Evolutionary conservation across 2,797 vertebrate genomes (phyloP), one percentile per base, ranked within the genome.

Genomic region (Alca torda): DNA sequence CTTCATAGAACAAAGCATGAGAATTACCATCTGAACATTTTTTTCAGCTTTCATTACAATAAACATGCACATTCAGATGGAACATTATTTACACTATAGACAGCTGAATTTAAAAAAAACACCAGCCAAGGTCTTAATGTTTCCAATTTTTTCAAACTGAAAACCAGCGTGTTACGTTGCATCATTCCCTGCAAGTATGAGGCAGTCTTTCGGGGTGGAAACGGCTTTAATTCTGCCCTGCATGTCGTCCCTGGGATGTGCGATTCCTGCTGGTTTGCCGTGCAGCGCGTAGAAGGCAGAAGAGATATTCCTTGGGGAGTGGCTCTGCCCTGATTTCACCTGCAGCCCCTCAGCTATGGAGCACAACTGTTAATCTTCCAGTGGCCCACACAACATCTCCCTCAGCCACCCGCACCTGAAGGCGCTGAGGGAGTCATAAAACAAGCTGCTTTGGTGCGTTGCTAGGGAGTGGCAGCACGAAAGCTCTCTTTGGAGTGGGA

Each of bases 201-300:
- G 51, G 59, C 48, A 35, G 43, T 50, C 41, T 6, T 33, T 69
- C 56, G 24, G 68, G 46, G 53, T 86, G 84, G 61, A 56, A 81
- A 53, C 11, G 2, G 1, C 68, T 45, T 35, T 10, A 25, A 11
- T n/a, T 67, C 63, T 41, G 33, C 56, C 23, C 15, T 14, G 54
- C 28, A 5, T 1, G 1, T 4, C 18, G 7, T 37, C 54, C 51
- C 46, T 0, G 1, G 8, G 83, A 5, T 0, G 2, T 26, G 68
- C 8, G 5, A 33, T 33, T 51, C 23, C 69, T 15, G 53, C 43
- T 4, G 37, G 12, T 20, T 50, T 26, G n/a, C 11, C 14, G 64
- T 2, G 63, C 30, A 4, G 11, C 8, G 13, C 21, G 0, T 0
- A 0, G 67, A 16, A 54, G n/a, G 51, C 33, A 48, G 56, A 78